phyloP scores from a whole-genome alignment of 1,140 invertebrate genomes.

The Maniola jurtina region DNA sequence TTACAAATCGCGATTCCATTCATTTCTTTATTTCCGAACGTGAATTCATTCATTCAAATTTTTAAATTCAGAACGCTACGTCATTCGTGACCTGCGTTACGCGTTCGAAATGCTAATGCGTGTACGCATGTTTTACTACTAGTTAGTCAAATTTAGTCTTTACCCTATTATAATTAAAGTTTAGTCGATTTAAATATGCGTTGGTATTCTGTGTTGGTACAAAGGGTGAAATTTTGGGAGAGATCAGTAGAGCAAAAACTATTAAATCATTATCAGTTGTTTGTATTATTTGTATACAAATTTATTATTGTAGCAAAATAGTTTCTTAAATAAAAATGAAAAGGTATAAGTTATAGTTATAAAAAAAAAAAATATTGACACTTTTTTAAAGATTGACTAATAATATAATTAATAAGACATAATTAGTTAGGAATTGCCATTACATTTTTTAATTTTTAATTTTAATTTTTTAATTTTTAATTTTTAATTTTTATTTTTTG shows the following conservation, averaged over 20 bases:
- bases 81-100: slow-evolving; percentile 59
- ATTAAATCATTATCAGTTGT: too few relatives aligned
- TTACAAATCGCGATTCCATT: slow-evolving; percentile 48
- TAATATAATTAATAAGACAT: too few relatives aligned
- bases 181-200: slow-evolving; percentile 11
- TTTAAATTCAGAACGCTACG: slow-evolving; percentile 59
- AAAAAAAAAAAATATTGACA: too few relatives aligned
- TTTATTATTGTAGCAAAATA: too few relatives aligned
- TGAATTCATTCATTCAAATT: slow-evolving; percentile 64
- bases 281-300: too few relatives aligned
- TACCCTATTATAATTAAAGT: slow-evolving; percentile 16
- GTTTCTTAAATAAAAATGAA: too few relatives aligned
- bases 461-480: too few relatives aligned
- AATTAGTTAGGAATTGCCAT: too few relatives aligned
- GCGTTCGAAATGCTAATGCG: slow-evolving; percentile 38
- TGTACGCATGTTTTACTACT: background rate
- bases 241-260: background rate
- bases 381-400: too few relatives aligned
- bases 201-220: slow-evolving; percentile 15
- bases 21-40: slow-evolving; percentile 49
- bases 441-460: too few relatives aligned
- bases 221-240: background rate
- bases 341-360: too few relatives aligned
- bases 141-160: slow-evolving; percentile 24
- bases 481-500: too few relatives aligned